These are phyloP conservation scores for Anguilla marmorata DNA, from an alignment of 2,797 vertebrate species.

Conservation along the genomic window DNA sequence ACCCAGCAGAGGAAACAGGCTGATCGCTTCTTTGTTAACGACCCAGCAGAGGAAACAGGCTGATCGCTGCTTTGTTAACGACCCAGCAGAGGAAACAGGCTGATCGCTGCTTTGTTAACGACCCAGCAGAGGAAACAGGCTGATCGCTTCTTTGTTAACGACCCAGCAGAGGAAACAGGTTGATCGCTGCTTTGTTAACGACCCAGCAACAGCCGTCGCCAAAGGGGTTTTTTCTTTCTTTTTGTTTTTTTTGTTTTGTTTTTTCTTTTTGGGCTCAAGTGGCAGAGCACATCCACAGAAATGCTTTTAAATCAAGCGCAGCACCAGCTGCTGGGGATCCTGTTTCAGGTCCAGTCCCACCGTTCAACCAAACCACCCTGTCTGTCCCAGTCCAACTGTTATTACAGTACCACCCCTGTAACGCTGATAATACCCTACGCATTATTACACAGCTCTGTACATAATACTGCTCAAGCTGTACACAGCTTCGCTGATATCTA, in stretches of 20 bases:
- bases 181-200: constrained; percentile 16
- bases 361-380: constrained; percentile 21
- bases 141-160: too few relatives aligned
- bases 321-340: constrained; percentile 43
- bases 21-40: constrained; percentile 8
- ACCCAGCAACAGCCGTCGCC: neutral
- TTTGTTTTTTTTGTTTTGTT: neutral
- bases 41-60: too few relatives aligned
- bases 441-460: too few relatives aligned
- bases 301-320: constrained; percentile 41
- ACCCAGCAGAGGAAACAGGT: too few relatives aligned
- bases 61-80: too few relatives aligned
- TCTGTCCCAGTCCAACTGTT: constrained; percentile 24
- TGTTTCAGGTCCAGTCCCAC: constrained; percentile 29
- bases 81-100: neutral
- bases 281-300: constrained; percentile 26
- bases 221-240: neutral
- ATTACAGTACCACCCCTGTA: constrained; percentile 19
- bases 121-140: too few relatives aligned
- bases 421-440: constrained; percentile 9
- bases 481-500: too few relatives aligned
- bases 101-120: too few relatives aligned
- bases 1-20: neutral
- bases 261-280: constrained; percentile 35
- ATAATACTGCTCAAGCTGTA: too few relatives aligned